phyloP scores from a whole-genome alignment of 2,797 vertebrate genomes.

The Momotus momota region DNA sequence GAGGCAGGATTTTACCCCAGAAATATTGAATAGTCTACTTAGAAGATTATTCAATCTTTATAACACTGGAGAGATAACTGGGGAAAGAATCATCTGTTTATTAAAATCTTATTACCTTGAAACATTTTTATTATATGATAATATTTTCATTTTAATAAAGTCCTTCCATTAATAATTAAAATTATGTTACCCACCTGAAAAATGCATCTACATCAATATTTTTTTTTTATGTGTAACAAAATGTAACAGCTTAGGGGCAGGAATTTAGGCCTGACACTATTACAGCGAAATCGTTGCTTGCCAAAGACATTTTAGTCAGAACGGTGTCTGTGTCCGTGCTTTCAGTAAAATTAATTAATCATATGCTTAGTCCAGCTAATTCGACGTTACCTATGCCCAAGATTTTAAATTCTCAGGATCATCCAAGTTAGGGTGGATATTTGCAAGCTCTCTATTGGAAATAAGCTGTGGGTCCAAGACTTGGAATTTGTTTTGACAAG shows the following conservation, averaged over 20 bases:
- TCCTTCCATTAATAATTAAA: neutral
- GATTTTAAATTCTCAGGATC: neutral
- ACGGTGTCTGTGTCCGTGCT: rapidly evolving
- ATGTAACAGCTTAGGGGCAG: neutral
- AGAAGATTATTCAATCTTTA: neutral
- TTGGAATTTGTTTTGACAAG: neutral
- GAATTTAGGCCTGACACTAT: neutral
- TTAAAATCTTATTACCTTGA: neutral
- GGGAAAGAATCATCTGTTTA: neutral
- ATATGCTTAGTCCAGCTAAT: rapidly evolving
- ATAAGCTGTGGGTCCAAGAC: neutral
- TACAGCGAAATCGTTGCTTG: neutral
- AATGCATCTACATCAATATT: neutral
- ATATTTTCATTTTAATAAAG: neutral
- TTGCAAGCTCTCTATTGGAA: neutral
- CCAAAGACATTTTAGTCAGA: neutral
- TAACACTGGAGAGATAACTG: neutral
- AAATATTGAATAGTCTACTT: neutral
- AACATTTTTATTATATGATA: neutral
- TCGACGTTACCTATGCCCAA: rapidly evolving
- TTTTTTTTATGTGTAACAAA: neutral
- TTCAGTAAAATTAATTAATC: neutral
- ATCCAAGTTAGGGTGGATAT: neutral
- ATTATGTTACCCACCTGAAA: neutral
- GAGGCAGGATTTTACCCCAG: neutral